phyloP scores from a whole-genome alignment of 2,888 invertebrate genomes.

The Atrina japonica region DNA sequence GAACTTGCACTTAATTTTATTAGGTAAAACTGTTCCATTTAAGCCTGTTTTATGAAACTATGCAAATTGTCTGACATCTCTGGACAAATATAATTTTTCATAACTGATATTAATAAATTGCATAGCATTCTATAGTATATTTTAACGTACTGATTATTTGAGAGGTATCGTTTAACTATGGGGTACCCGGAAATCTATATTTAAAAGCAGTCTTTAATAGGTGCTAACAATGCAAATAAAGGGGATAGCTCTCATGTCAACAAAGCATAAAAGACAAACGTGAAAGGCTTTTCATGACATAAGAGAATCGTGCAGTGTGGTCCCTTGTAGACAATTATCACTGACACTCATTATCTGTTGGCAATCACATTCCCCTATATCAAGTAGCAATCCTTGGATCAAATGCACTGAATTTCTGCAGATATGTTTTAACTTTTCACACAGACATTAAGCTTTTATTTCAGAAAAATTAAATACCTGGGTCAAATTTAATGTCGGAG shows the following conservation, averaged over 20 bases:
- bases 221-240: conserved; percentile 37
- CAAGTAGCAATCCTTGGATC: conserved; percentile 14
- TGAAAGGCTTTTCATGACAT: conserved; percentile 38
- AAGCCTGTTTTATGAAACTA: conserved; percentile 41
- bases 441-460: no score
- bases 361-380: conserved; percentile 22
- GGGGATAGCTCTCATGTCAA: conserved; percentile 41
- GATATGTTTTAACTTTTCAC: no score
- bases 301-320: conserved; percentile 35
- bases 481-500: no score
- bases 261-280: conserved; percentile 33
- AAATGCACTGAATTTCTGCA: conserved; percentile 9
- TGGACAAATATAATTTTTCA: conserved; percentile 21
- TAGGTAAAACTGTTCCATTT: conserved; percentile 45
- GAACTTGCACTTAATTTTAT: conserved; percentile 48
- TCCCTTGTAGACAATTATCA: conserved; percentile 33
- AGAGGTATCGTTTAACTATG: conserved; percentile 11
- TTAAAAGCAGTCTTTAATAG: conserved; percentile 43
- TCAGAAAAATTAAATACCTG: no score
- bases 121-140: not conserved
- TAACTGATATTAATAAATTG: conserved; percentile 11
- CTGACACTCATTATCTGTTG: conserved; percentile 30
- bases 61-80: conserved; percentile 38
- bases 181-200: conserved; percentile 48
- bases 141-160: not conserved